Evolutionary conservation across 2,113 vertebrate species (phyloP).

Genomic region (Sander lucioperca): DNA sequence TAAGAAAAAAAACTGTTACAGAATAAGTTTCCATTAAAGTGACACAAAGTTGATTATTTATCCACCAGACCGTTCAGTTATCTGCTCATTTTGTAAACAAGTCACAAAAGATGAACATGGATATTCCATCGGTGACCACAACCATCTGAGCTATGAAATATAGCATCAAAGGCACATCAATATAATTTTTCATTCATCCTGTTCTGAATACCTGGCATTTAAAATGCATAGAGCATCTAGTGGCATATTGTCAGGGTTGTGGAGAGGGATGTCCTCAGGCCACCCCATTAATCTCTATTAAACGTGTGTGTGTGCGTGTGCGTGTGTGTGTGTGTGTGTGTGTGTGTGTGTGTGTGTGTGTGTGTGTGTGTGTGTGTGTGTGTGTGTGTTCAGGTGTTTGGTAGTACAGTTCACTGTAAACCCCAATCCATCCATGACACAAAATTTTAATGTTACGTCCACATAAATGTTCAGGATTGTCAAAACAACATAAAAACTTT

Average conservation of each 20-base stretch:
- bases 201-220: slow-evolving; percentile 65
- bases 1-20: too few species aligned
- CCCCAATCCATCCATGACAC: too few species aligned
- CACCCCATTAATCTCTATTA: slow-evolving; percentile 76
- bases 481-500: too few species aligned
- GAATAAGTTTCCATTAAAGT: slow-evolving; percentile 40
- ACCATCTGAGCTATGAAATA: slow-evolving; percentile 45
- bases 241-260: slow-evolving; percentile 67
- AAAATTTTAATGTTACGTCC: too few species aligned
- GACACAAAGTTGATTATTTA: slow-evolving; percentile 46
- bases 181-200: slow-evolving; percentile 60
- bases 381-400: slow-evolving; percentile 22
- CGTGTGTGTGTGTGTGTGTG: not conserved
- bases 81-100: slow-evolving; percentile 41
- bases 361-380: slow-evolving; percentile 30
- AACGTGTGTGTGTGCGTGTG: slow-evolving; percentile 33
- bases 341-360: not conserved
- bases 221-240: slow-evolving; percentile 69
- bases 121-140: slow-evolving; percentile 10
- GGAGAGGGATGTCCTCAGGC: slow-evolving; percentile 67
- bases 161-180: too few species aligned
- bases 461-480: too few species aligned
- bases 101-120: slow-evolving; percentile 21
- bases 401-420: not conserved
- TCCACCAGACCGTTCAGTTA: slow-evolving; percentile 7